Conservation (phyloP, 2,113 vertebrate genomes). For the Corythoichthys haematopterus region DNA sequence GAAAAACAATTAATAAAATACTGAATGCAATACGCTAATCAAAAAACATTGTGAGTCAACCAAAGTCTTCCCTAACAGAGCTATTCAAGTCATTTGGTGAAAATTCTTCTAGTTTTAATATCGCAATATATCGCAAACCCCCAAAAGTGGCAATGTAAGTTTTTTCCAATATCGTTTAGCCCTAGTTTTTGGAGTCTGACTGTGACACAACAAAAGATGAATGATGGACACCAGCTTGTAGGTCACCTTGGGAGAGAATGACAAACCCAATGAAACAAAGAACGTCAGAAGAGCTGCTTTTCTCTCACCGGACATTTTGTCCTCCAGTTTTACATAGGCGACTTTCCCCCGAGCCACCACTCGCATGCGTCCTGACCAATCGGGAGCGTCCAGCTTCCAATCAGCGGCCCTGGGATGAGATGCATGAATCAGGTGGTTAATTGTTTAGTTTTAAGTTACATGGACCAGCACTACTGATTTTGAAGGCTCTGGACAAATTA, state of each 20-base stretch:
- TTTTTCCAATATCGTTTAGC: no score
- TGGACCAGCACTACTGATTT: background rate
- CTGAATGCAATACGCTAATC: no score
- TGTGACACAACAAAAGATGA: background rate
- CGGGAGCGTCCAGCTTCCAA: conserved; percentile 94
- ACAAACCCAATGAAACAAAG: conserved; percentile 22
- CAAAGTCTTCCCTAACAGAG: no score
- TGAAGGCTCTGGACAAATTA: background rate
- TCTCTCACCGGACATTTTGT: conserved; percentile 86
- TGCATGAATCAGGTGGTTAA: background rate
- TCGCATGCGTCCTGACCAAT: conserved; percentile 92
- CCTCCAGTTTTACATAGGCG: conserved; percentile 91
- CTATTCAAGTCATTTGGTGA: no score
- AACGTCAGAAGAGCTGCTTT: background rate
- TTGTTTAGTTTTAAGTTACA: background rate
- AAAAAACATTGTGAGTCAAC: no score
- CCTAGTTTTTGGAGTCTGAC: background rate
- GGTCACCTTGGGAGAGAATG: conserved; percentile 55
- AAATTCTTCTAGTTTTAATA: no score
- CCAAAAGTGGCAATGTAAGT: no score
- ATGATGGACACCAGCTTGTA: conserved; percentile 15
- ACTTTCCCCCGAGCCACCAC: conserved; percentile 90
- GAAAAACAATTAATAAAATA: no score
- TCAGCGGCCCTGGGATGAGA: conserved; percentile 83
- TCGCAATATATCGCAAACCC: no score